Base-by-base conservation (phyloP, 2,797 vertebrate genomes). In the Gymnodraco acuticeps region DNA sequence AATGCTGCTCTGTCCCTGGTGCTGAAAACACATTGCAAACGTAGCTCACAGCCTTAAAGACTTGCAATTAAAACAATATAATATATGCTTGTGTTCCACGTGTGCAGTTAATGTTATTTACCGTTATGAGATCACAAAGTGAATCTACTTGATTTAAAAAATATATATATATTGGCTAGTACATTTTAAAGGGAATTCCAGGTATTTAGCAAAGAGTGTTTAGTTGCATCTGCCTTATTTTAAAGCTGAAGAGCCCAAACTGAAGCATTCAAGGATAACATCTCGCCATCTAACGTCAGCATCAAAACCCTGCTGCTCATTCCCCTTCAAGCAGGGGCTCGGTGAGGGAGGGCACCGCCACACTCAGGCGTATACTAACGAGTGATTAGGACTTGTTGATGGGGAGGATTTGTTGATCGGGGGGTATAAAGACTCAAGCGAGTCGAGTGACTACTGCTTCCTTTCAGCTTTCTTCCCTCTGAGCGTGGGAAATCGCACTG, bases 341-440 rank as follows among this genome's bases (percentile, higher is more conserved):
- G 75, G 77, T 79, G 33, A 59, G 75, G 76, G 85, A 76, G 80
- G 85, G 46, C 75, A 68, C 78, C 56, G 85, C 62, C 73, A 55
- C 73, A 64, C 73, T 77, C 80, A 86, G 82, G 70, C 82, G 79
- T 83, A 74, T 63, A 59, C 76, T 84, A 89, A 90, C 86, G 86
- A 87, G 82, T 81, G 82, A 52, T 85, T 80, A 75, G 83, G 93
- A 95, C 95, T 95, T 95, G 94, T 95, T 96, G 94, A 94, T 93
- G 84, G 79, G 77, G 31, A 84, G 70, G 71, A 87, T 82, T 68
- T 87, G 85, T 81, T 84, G 87, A 89, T 93, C 76, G 73, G 46
- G 51, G 77, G 42, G n/a, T 72, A 65, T 79, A 77, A 51, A 82
- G 84, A 78, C 72, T 65, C 64, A 83, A 79, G 73, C 73, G 31